Conservation (phyloP, 2,797 vertebrate genomes). For the Helostoma temminkii region DNA sequence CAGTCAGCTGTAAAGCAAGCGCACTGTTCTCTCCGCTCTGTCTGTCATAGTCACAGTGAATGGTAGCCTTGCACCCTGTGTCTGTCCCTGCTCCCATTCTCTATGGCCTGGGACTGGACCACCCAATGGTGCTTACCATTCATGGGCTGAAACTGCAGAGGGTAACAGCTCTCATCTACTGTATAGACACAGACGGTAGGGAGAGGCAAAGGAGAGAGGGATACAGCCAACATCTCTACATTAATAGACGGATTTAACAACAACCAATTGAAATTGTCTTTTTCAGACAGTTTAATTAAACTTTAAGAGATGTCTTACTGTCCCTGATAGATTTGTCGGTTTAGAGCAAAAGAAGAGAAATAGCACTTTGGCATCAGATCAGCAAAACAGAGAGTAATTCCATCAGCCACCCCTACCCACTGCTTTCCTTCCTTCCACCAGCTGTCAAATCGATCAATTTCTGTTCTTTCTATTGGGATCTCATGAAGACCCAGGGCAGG, state of each 20-base stretch:
- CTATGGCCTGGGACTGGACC: constrained; percentile 2
- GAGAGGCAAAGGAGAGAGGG: background rate
- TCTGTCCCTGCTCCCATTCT: background rate
- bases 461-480: constrained; percentile 43
- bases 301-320: constrained; percentile 35
- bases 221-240: constrained; percentile 12
- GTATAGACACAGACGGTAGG: constrained; percentile 9
- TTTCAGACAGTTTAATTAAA: constrained; percentile 58
- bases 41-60: constrained; percentile 21
- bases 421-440: background rate
- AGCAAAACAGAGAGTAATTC: constrained; percentile 32
- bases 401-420: background rate
- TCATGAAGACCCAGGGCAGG: constrained; percentile 28
- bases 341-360: constrained; percentile 21
- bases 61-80: constrained; percentile 8
- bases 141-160: constrained; percentile 64
- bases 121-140: constrained; percentile 72
- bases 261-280: constrained; percentile 39
- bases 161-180: constrained; percentile 50
- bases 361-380: constrained; percentile 17
- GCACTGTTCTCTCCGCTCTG: constrained; percentile 18
- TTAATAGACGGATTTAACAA: constrained; percentile 21
- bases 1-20: constrained; percentile 60
- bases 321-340: constrained; percentile 41
- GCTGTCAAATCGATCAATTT: constrained; percentile 45